Base-by-base conservation (phyloP, 2,113 vertebrate species). In the Pandion haliaetus region DNA sequence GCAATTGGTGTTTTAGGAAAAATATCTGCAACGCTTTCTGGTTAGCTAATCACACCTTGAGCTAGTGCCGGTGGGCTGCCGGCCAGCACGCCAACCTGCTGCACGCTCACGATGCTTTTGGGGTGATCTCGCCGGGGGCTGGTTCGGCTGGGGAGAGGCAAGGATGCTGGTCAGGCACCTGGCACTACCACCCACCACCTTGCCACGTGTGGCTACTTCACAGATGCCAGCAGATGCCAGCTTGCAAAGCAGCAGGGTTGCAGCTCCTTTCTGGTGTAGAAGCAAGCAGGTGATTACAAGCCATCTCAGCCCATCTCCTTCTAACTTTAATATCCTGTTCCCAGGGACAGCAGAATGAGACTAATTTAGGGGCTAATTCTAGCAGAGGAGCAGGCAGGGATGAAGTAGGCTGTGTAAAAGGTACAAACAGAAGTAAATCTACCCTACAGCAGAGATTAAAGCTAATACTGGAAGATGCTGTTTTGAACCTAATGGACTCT, bases 111-210 rank as follows among this genome's bases (percentile, higher is more conserved):
- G 3, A 4, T 15, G 34, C 32, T 47, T 13, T 7, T 8, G 11
- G 11, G 38, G 16, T 0, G 0, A 49, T 12, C 21, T 5, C 1
- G 0, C 49, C 2, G 9, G 17, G 47, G 36, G 34, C 25, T 40
- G 25, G 24, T 36, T 31, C 31, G 1, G 2, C 19, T 9, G 10
- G 61, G n/a, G 8, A 32, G 40, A 57, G 29, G 21, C 6, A 10
- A 29, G n/a, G 74, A 34, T 26, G 36, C 17, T 12, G 36, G n/a
- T 25, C 57, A 3, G 31, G 32, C 16, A 50, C 13, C 12, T 0
- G 8, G 26, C 5, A 49, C 10, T 45, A 44, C 14, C 50, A 58
- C 36, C 31, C 18, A 10, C 24, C 18, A 9, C 3, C 34, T 25
- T 2, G 5, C 21, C 79, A 10, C 2, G 0, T 1, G 8, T 1